Conservation (phyloP, 2,888 invertebrate genomes). For the Cepaea hortensis region DNA sequence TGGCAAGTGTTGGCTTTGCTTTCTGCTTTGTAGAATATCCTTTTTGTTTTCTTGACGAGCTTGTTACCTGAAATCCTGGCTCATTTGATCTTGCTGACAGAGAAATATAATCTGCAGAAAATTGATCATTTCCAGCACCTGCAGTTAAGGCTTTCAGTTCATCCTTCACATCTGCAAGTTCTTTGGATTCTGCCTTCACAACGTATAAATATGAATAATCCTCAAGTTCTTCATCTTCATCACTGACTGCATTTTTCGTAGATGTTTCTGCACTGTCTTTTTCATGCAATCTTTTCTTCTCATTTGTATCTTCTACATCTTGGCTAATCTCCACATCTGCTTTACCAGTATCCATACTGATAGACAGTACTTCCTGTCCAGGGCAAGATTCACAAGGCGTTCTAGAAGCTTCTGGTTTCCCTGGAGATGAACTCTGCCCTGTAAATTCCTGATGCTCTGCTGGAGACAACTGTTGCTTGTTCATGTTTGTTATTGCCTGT, state of each 20-base stretch:
- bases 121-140: constrained; percentile 13
- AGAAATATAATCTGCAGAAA: constrained; percentile 48
- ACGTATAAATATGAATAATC: constrained; percentile 52
- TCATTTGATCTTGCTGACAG: neutral
- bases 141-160: constrained; percentile 3
- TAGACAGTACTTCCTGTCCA: too few relatives aligned
- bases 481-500: neutral
- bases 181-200: constrained; percentile 42
- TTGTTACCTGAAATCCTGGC: neutral
- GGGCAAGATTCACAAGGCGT: neutral
- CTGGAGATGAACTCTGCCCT: neutral
- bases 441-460: neutral
- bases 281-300: neutral
- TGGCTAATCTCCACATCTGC: too few relatives aligned
- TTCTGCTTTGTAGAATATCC: neutral
- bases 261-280: neutral
- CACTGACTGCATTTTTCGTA: neutral
- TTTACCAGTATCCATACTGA: too few relatives aligned
- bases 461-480: neutral
- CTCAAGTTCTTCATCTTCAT: constrained; percentile 27
- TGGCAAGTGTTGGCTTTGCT: neutral
- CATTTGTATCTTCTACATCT: too few relatives aligned
- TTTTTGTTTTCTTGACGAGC: neutral
- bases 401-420: neutral
- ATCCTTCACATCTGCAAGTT: neutral